A percentile compares a stretch with the other conserved stretches of the same genome.
Evolutionary conservation across 2,113 vertebrate species (phyloP).

Genomic region (Eidolon helvum): DNA sequence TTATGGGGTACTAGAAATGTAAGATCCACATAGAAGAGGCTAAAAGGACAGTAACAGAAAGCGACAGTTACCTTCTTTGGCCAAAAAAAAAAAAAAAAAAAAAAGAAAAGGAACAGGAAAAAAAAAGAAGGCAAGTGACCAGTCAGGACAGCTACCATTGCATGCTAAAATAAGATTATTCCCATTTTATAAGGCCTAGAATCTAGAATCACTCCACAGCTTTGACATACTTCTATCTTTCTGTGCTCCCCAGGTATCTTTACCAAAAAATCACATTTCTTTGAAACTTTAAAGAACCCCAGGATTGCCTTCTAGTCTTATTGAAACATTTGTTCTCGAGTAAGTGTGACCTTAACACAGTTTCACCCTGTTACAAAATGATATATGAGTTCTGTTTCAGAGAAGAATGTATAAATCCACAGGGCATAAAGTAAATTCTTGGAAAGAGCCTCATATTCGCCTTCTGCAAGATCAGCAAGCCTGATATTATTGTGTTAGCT

Average conservation of each 20-base stretch:
- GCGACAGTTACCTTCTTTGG: background rate
- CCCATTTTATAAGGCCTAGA: background rate
- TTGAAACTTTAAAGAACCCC: background rate
- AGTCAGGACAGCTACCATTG: background rate
- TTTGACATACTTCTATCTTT: background rate
- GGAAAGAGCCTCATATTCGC: background rate
- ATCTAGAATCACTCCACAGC: background rate
- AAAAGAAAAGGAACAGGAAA: too few species aligned
- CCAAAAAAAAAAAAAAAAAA: too few species aligned
- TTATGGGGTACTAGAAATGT: background rate
- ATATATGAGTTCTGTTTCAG: background rate
- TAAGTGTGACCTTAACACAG: background rate
- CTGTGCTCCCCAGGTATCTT: background rate
- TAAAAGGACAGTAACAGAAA: background rate
- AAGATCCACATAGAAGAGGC: background rate
- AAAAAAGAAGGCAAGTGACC: background rate
- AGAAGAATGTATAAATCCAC: background rate
- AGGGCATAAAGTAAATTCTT: background rate
- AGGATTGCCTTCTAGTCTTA: background rate
- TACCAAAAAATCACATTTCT: background rate
- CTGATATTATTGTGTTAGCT: background rate
- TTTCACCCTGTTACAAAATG: background rate
- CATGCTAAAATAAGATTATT: background rate
- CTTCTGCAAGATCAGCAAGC: background rate
- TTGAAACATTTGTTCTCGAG: background rate